Conservation (phyloP, 2,888 invertebrate species). For the Cosmorhoe ocellata region DNA sequence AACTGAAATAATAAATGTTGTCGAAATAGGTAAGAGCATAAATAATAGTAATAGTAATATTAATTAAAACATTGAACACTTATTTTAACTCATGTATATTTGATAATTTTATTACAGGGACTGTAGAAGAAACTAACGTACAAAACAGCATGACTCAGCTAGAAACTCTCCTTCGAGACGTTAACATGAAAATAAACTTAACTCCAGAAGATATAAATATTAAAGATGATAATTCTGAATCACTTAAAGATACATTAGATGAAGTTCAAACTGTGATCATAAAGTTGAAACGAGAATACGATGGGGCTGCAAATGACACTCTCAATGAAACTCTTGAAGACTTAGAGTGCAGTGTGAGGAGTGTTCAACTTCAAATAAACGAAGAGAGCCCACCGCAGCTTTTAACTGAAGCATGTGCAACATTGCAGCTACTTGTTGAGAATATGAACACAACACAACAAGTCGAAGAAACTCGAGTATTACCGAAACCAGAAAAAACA, state of each 20-base stretch:
- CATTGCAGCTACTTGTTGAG: conserved; percentile 60
- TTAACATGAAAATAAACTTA: conserved; percentile 53
- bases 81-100: no score
- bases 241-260: conserved; percentile 62
- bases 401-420: conserved; percentile 69
- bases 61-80: no score
- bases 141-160: conserved; percentile 54
- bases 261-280: conserved; percentile 75
- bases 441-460: conserved; percentile 58
- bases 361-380: conserved; percentile 73
- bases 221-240: conserved; percentile 51
- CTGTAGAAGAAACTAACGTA: conserved; percentile 26
- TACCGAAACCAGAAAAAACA: conserved; percentile 16
- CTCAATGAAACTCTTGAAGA: conserved; percentile 77
- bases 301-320: conserved; percentile 58
- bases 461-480: conserved; percentile 35
- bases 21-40: conserved; percentile 28
- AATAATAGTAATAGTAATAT: background rate
- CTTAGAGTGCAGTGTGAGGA: conserved; percentile 78
- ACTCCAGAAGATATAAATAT: conserved; percentile 33
- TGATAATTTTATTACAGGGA: conserved; percentile 37
- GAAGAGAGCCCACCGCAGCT: conserved; percentile 67
- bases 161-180: conserved; percentile 56
- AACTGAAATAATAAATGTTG: conserved; percentile 24
- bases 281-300: conserved; percentile 68